These are phyloP conservation scores for Cherax destructor DNA, from an alignment of 1,140 invertebrate species.

Conservation along the genomic window DNA sequence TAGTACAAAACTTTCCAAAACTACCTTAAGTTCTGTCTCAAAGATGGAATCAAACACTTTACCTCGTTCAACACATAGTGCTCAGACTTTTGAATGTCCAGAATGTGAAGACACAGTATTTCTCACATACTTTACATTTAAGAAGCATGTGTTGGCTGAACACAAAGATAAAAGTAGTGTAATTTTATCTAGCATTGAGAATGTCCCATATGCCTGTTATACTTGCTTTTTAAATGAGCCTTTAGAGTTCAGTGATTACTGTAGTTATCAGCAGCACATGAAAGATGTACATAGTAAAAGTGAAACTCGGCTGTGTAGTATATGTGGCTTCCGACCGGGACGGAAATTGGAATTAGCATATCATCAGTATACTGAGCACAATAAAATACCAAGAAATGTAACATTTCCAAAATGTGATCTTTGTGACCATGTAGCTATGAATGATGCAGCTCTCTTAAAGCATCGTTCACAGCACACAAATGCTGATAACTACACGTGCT, in stretches of 20 bases:
- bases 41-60: conserved; percentile 23
- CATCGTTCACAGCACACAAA: conserved; percentile 63
- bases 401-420: conserved; percentile 67
- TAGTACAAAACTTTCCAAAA: conserved; percentile 20
- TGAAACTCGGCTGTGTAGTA: conserved; percentile 40
- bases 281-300: conserved; percentile 50
- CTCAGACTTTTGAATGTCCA: conserved; percentile 47
- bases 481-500: conserved; percentile 60
- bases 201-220: conserved; percentile 63
- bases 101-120: conserved; percentile 48
- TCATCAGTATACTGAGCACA: conserved; percentile 60
- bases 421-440: conserved; percentile 59
- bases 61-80: background rate
- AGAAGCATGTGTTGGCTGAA: conserved; percentile 52
- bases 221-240: conserved; percentile 59
- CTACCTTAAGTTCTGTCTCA: background rate
- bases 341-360: conserved; percentile 53
- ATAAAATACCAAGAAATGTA: conserved; percentile 48
- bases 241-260: conserved; percentile 57
- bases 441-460: conserved; percentile 54
- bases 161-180: conserved; percentile 54
- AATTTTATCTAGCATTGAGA: conserved; percentile 50
- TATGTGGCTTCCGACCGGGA: conserved; percentile 50
- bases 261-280: conserved; percentile 63
- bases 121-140: conserved; percentile 43